Evolutionary conservation across 2,797 vertebrate genomes (phyloP), one percentile per base, ranked within the genome.

Genomic region (Numenius phaeopus): DNA sequence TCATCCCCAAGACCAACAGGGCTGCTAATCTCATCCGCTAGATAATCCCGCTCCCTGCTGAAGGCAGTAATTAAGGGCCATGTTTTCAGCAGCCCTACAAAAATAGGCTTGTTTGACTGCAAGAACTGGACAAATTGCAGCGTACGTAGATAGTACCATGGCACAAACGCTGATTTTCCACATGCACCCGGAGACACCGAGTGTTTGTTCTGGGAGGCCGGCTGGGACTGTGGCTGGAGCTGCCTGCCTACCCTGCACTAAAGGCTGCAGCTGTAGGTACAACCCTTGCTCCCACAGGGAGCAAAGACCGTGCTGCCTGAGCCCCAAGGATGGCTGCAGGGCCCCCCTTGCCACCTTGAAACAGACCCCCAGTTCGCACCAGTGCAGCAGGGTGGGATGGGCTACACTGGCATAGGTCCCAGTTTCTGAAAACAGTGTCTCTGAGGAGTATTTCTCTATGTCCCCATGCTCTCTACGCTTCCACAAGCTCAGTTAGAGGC

Each of bases 81-180:
- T 40, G 23, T 94, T 95, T 95, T 79, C 91, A 95, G 44, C 78
- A 93, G 42, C 59, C 61, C 34, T 67, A 61, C 70, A 87, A 42
- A 94, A 82, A 85, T 32, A 86, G 85, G 46, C 27, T 79, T 69
- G 19, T 83, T 54, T 58, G 58, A 37, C 50, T 92, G 64, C 57
- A 78, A 65, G 34, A 83, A 54, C 81, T 52, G 80, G 73, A 58
- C 30, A 73, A 95, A 83, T 82, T 78, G 66, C 49, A 75, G 80
- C 55, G 55, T 14, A 47, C 47, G 6, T 20, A 75, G 89, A 62
- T 26, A 86, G 75, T 77, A 87, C 65, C 21, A 2, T 42, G 61
- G 76, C 79, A 70, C 64, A 77, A 64, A 44, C 6, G 14, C 30
- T 66, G 83, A 49, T 91, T 92, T 91, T 66, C 76, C 89, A 78